A percentile compares a stretch with the other conserved stretches of the same genome.
These are phyloP conservation scores for Anastrepha ludens DNA, from an alignment of 1,140 invertebrate species.

Conservation along the genomic window DNA sequence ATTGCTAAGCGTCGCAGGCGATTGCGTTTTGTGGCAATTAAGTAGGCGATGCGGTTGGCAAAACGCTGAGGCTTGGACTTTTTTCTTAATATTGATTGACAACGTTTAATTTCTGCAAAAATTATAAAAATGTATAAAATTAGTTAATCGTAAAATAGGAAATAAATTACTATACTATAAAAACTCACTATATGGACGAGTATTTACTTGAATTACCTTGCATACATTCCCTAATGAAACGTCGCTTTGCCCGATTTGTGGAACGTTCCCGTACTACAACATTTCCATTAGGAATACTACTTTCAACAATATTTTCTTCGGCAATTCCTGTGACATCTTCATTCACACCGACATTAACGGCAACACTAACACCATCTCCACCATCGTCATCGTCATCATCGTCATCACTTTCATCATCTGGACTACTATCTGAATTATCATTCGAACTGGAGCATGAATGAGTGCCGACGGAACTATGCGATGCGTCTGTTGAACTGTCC, in stretches of 20 bases:
- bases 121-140: neutral
- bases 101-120: slow-evolving; percentile 22
- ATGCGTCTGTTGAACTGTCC: slow-evolving; percentile 76
- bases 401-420: slow-evolving; percentile 56
- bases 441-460: slow-evolving; percentile 54
- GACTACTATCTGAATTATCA: slow-evolving; percentile 57
- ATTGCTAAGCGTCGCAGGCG: slow-evolving; percentile 69
- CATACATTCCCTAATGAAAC: neutral
- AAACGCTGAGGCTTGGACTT: slow-evolving; percentile 55
- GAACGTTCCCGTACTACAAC: neutral
- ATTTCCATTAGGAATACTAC: slow-evolving; percentile 57
- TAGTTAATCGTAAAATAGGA: neutral
- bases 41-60: slow-evolving; percentile 70
- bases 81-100: slow-evolving; percentile 31
- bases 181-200: too few relatives aligned
- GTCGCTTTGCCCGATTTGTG: slow-evolving; percentile 26
- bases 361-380: neutral
- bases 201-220: too few relatives aligned
- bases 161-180: too few relatives aligned
- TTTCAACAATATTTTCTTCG: slow-evolving; percentile 24
- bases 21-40: slow-evolving; percentile 71
- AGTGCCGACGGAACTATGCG: slow-evolving; percentile 55
- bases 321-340: neutral
- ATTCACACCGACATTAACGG: neutral
- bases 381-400: slow-evolving; percentile 24